phyloP scores from a whole-genome alignment of 2,113 vertebrate species.

The Xenopus borealis region DNA sequence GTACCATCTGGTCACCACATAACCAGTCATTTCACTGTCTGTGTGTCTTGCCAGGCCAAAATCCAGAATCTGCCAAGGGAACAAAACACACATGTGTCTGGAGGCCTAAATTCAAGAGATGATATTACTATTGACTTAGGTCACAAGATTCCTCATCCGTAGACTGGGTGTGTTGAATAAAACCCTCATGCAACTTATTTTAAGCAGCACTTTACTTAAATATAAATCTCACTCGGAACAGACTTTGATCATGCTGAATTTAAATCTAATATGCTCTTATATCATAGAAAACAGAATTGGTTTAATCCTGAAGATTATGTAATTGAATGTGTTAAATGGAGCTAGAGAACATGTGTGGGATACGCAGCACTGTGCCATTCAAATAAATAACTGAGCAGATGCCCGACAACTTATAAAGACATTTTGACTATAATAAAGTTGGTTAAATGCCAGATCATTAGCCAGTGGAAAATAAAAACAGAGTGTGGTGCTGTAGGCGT shows the following conservation, averaged over 20 bases:
- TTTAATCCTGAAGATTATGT: background rate
- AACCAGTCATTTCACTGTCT: constrained; percentile 96
- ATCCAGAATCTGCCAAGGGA: constrained; percentile 83
- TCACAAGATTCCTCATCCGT: too few relatives aligned
- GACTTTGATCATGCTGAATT: too few relatives aligned
- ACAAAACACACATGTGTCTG: background rate
- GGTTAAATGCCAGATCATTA: background rate
- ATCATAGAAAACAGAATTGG: background rate
- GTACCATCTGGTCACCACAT: constrained; percentile 97
- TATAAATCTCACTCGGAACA: too few relatives aligned
- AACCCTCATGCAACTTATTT: too few relatives aligned
- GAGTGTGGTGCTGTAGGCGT: background rate
- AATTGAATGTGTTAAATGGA: background rate
- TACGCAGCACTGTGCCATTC: background rate
- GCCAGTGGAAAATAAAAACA: background rate
- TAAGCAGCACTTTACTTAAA: too few relatives aligned
- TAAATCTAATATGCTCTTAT: background rate
- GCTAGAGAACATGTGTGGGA: background rate
- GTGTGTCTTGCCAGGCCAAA: constrained; percentile 91
- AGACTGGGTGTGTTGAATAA: too few relatives aligned
- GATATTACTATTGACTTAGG: too few relatives aligned
- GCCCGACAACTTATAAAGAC: background rate
- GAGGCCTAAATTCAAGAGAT: too few relatives aligned
- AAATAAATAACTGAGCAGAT: constrained; percentile 5
- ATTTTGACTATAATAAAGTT: background rate